phyloP scores from a whole-genome alignment of 2,797 vertebrate genomes.

The Malurus splendens region DNA sequence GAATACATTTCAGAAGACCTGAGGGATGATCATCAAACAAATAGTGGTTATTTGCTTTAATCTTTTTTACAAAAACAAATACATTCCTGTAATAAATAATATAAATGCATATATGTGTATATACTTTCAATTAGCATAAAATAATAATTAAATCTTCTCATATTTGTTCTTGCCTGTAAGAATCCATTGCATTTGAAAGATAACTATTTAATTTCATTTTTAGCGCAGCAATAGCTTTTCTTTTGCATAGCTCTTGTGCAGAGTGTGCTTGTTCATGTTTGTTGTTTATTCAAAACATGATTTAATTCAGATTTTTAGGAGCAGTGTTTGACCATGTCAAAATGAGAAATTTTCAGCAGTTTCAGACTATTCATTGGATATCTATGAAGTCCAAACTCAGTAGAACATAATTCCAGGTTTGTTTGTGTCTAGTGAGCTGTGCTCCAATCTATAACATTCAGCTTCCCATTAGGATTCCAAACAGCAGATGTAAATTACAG shows the following conservation, averaged over 20 bases:
- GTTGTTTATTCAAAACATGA: not conserved
- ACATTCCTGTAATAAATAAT: not conserved
- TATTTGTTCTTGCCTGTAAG: not conserved
- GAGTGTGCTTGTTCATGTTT: not conserved
- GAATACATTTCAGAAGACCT: not conserved
- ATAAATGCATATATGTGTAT: not conserved
- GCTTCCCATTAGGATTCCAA: not conserved
- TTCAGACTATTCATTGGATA: conserved; percentile 35
- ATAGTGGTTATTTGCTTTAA: not conserved
- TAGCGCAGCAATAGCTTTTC: not conserved
- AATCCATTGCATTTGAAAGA: not conserved
- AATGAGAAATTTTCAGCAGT: not conserved
- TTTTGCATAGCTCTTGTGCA: not conserved
- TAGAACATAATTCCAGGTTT: not conserved
- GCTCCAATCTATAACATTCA: not conserved
- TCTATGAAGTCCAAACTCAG: not conserved
- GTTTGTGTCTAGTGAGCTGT: not conserved
- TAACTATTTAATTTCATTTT: not conserved
- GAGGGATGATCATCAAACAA: not conserved
- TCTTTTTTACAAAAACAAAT: not conserved
- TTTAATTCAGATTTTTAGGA: not conserved
- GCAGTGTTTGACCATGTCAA: not conserved
- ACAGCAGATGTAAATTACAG: not conserved
- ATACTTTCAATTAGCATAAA: not conserved
- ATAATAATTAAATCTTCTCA: not conserved